Base-by-base conservation (phyloP, 2,888 invertebrate genomes). In the Oxyscelio sp. region DNA sequence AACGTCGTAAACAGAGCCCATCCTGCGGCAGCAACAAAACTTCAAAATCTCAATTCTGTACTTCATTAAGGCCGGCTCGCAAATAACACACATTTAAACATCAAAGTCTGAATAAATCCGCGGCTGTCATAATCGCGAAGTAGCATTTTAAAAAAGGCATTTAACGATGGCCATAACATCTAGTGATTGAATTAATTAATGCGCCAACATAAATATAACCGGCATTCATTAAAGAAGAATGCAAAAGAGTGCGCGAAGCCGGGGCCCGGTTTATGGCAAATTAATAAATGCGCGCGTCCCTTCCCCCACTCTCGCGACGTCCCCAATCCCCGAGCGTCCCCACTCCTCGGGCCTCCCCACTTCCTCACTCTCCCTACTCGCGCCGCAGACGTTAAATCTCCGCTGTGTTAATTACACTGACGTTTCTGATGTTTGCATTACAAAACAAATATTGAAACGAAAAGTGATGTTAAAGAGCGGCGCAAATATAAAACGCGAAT, bases 181-280 rank as follows among this genome's bases (percentile, higher is more conserved):
- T 50, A 27, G 38, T 54, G 63, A 75, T 81, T 75, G 75, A 70
- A 75, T 81, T 81, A 75, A 81, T 81, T 81, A 75, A 81, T 56
- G 81, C 17, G 34, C 34, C 59, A 43, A 21, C 74, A 74, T 74
- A 81, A 81, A 81, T 81, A 74, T 70, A 81, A 74, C 75, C n/a
- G n/a, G 70, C 74, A 75, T 81, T 75, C 81, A 68, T 81, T 81
- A 81, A 81, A 81, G 61, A 54, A 61, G 74, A 73, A 61, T 59
- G 50, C 71, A 50, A 59, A 73, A n/a, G 59, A 73, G 48, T 27
- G 15, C 45, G 38, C 34, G 50, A 50, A 13, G 9, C 31, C 21
- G 58, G 15, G 5, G 2, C 13, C 17, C 45, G 71, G 63, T 71
- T 75, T 79, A 79, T 65, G 65, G 79, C 56, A 48, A 79, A 79